A percentile compares a stretch with the other conserved stretches of the same genome.
phyloP scores from a whole-genome alignment of 1,140 invertebrate genomes.

The Elysia chlorotica region DNA sequence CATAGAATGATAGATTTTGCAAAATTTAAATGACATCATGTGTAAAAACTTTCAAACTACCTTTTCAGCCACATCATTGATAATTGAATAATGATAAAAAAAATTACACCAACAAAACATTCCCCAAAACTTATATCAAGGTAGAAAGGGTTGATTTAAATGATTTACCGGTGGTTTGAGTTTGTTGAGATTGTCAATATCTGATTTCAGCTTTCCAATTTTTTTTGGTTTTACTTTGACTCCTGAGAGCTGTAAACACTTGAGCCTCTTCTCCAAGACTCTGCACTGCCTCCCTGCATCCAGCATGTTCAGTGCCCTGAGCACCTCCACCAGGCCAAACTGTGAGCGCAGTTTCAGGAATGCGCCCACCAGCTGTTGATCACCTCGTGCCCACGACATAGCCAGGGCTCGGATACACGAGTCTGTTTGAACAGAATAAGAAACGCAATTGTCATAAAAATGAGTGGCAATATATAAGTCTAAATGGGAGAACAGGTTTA shows the following conservation, averaged over 20 bases:
- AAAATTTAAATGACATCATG: too few species aligned
- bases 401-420: slow-evolving; percentile 50
- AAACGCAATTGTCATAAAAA: not conserved
- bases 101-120: too few species aligned
- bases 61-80: too few species aligned
- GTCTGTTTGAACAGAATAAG: slow-evolving; percentile 35
- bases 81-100: too few species aligned
- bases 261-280: slow-evolving; percentile 54
- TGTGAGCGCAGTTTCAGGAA: slow-evolving; percentile 42
- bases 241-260: slow-evolving; percentile 43
- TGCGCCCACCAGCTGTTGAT: slow-evolving; percentile 45
- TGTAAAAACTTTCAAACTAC: too few species aligned
- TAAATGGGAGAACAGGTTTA: too few species aligned
- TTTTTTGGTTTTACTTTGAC: slow-evolving; percentile 46
- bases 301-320: slow-evolving; percentile 54
- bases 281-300: slow-evolving; percentile 49
- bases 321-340: slow-evolving; percentile 56
- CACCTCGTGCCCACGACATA: slow-evolving; percentile 56
- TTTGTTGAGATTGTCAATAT: slow-evolving; percentile 54
- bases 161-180: slow-evolving; percentile 48
- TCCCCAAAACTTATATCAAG: too few species aligned
- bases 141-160: too few species aligned
- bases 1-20: not conserved
- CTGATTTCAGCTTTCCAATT: slow-evolving; percentile 52
- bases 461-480: not conserved